phyloP scores from a whole-genome alignment of 2,113 vertebrate genomes.

The Dicaeum eximium region DNA sequence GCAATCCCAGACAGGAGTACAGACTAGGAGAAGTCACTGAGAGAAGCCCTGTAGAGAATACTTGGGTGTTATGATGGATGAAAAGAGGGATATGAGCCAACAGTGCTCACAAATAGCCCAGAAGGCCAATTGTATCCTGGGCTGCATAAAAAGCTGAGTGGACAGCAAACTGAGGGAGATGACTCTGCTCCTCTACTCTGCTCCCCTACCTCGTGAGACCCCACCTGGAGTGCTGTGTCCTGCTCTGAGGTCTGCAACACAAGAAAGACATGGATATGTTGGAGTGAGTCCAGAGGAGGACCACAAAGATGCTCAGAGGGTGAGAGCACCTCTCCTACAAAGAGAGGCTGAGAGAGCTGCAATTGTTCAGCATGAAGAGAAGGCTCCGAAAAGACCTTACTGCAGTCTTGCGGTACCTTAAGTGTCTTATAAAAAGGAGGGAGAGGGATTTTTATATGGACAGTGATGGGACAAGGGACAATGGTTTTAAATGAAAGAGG shows the following conservation, averaged over 20 bases:
- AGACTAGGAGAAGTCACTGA: neutral
- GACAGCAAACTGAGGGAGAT: neutral
- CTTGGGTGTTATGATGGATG: too few species aligned
- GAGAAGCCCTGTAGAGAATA: neutral
- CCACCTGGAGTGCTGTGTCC: neutral
- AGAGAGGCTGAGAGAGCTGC: neutral
- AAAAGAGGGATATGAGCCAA: neutral
- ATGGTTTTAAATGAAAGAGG: neutral
- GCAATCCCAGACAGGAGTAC: neutral
- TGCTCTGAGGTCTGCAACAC: neutral
- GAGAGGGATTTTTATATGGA: neutral
- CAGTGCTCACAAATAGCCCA: neutral
- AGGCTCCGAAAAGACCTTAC: neutral
- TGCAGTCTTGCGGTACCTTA: neutral
- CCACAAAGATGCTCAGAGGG: neutral
- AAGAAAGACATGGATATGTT: neutral
- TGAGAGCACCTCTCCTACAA: neutral
- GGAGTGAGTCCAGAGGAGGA: neutral
- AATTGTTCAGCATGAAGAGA: neutral
- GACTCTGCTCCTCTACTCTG: neutral
- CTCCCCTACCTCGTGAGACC: accelerated
- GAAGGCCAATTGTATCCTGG: neutral
- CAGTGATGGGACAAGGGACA: neutral
- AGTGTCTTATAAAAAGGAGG: neutral
- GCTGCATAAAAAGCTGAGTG: neutral